phyloP scores from a whole-genome alignment of 1,140 invertebrate species.

The Choristoneura fumiferana region DNA sequence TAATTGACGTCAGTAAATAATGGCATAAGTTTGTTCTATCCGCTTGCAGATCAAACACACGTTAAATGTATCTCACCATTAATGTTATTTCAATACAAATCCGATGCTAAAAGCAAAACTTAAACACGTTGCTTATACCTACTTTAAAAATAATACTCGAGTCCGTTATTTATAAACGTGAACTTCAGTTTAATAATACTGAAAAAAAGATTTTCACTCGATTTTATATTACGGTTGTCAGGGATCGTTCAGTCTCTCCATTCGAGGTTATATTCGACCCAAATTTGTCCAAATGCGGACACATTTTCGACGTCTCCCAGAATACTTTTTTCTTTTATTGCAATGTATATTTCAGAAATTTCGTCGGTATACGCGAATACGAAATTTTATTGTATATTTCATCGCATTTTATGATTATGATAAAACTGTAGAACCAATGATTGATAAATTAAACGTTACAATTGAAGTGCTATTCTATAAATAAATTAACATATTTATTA shows the following conservation, averaged over 20 bases:
- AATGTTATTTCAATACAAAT: no score
- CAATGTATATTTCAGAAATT: constrained; percentile 56
- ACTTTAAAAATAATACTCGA: not conserved
- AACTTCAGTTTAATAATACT: constrained; percentile 44
- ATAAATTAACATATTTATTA: no score
- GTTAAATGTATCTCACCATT: not conserved
- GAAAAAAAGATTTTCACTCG: constrained; percentile 42
- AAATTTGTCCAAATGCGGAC: constrained; percentile 61
- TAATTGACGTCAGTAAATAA: constrained; percentile 11
- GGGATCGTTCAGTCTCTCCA: constrained; percentile 48
- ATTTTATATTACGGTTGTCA: constrained; percentile 55
- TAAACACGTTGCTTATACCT: no score
- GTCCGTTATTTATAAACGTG: not conserved
- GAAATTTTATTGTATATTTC: not conserved
- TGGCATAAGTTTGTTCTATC: not conserved
- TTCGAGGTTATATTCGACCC: constrained; percentile 56
- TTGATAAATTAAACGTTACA: no score
- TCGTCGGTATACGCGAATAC: constrained; percentile 36
- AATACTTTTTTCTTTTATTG: constrained; percentile 56
- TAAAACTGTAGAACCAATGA: no score
- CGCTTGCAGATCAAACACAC: not conserved
- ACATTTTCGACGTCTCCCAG: constrained; percentile 53
- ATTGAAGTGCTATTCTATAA: no score
- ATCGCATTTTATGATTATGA: not conserved
- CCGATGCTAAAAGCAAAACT: no score